A percentile compares a stretch with the other conserved stretches of the same genome.
Evolutionary conservation across 2,797 vertebrate genomes (phyloP).

Genomic region (Rhincodon typus): DNA sequence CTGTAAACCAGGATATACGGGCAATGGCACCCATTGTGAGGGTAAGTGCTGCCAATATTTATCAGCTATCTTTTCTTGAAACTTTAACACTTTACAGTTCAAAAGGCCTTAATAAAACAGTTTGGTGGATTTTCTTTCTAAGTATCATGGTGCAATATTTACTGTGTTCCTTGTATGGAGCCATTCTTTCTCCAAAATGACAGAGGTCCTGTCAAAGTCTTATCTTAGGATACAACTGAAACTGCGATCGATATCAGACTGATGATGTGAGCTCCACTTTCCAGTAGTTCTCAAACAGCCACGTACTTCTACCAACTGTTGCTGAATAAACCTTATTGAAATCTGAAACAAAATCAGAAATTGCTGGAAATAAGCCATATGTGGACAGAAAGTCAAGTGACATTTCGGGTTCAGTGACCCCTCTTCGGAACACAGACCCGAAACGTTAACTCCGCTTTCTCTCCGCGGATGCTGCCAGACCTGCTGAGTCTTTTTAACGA

Average conservation of each 20-base stretch:
- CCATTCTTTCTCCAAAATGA: not conserved
- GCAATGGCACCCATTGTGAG: slow-evolving; percentile 89
- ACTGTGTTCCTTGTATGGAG: not conserved
- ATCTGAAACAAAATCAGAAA: no score
- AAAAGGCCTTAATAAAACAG: not conserved
- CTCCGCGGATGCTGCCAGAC: no score
- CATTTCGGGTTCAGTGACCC: no score
- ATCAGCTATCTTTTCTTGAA: not conserved
- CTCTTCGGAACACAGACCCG: no score
- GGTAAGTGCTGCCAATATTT: slow-evolving; percentile 56
- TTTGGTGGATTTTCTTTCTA: not conserved
- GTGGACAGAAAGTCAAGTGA: no score
- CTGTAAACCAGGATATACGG: slow-evolving; percentile 86
- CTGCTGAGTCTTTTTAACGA: no score
- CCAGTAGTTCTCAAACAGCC: not conserved
- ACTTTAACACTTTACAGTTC: not conserved
- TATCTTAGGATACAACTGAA: not conserved
- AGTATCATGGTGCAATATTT: not conserved
- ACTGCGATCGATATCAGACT: not conserved
- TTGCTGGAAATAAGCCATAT: no score
- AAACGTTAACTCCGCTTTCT: no score
- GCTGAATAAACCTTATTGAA: no score
- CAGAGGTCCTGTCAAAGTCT: not conserved
- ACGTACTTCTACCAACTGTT: not conserved
- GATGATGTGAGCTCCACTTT: not conserved